Evolutionary conservation across 2,888 invertebrate genomes (phyloP).

Genomic region (Cylloceria caligata): DNA sequence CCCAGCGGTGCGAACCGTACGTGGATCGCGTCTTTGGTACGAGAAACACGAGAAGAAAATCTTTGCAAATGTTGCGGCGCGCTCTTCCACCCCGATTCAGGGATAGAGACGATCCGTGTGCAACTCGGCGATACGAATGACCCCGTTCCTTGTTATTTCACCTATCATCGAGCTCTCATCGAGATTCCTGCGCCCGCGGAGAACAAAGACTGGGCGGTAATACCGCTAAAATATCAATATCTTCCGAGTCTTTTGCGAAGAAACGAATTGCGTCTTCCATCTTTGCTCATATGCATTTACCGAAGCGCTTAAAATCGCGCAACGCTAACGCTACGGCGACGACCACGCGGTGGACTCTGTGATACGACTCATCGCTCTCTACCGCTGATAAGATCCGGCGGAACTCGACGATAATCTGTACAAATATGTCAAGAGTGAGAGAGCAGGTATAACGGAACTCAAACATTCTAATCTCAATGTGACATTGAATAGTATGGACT

Average conservation of each 20-base stretch:
- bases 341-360: conserved; percentile 16
- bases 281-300: not conserved
- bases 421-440: conserved; percentile 59
- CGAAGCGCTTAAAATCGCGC: not conserved
- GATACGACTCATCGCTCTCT: not conserved
- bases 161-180: conserved; percentile 63
- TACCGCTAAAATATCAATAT: conserved; percentile 5
- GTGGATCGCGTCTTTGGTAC: not conserved
- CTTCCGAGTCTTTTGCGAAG: not conserved
- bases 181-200: conserved; percentile 33
- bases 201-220: conserved; percentile 43
- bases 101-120: conserved; percentile 28
- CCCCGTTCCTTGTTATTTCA: conserved; percentile 66
- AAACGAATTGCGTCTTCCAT: not conserved
- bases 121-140: conserved; percentile 59
- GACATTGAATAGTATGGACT: conserved; percentile 71
- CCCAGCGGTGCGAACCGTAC: conserved; percentile 22
- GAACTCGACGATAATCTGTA: conserved; percentile 71
- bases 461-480: conserved; percentile 75
- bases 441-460: conserved; percentile 65
- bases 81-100: not conserved
- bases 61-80: conserved; percentile 10
- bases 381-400: conserved; percentile 67
- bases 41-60: conserved; percentile 11
- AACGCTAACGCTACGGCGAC: conserved; percentile 30